These are phyloP conservation scores for Anabacerthia variegaticeps DNA, from an alignment of 2,797 vertebrate species.

Conservation along the genomic window DNA sequence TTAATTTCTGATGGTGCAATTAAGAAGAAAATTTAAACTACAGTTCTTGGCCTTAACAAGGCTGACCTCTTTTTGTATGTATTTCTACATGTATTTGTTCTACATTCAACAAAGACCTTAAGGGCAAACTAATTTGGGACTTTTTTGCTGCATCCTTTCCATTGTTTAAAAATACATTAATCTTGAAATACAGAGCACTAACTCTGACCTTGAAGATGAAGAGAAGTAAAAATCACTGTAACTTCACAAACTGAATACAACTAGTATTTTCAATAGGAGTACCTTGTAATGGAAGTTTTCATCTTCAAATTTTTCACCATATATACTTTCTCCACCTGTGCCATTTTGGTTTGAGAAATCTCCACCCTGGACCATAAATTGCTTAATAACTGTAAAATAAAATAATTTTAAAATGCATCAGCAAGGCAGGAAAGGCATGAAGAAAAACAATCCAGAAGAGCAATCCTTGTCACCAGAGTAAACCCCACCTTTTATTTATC, in stretches of 20 bases:
- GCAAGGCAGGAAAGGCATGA: background rate
- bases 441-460: background rate
- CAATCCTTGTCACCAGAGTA: background rate
- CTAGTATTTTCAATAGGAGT: background rate
- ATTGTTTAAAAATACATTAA: background rate
- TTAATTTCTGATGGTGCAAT: background rate
- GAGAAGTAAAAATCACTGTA: background rate
- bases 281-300: slow-evolving; percentile 98
- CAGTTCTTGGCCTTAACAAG: background rate
- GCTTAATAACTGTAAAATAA: slow-evolving; percentile 88
- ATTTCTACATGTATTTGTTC: background rate
- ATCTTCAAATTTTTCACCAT: slow-evolving; percentile 98
- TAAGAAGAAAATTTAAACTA: background rate
- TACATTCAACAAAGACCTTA: background rate
- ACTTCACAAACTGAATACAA: background rate
- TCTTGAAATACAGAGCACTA: background rate
- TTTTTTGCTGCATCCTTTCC: background rate
- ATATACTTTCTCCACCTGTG: slow-evolving; percentile 98
- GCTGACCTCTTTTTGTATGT: background rate
- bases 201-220: background rate
- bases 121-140: background rate
- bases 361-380: slow-evolving; percentile 97
- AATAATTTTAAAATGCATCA: background rate
- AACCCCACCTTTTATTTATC: background rate
- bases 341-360: slow-evolving; percentile 98